Conservation (phyloP, 2,888 invertebrate genomes). For the Tipula vernalis region DNA sequence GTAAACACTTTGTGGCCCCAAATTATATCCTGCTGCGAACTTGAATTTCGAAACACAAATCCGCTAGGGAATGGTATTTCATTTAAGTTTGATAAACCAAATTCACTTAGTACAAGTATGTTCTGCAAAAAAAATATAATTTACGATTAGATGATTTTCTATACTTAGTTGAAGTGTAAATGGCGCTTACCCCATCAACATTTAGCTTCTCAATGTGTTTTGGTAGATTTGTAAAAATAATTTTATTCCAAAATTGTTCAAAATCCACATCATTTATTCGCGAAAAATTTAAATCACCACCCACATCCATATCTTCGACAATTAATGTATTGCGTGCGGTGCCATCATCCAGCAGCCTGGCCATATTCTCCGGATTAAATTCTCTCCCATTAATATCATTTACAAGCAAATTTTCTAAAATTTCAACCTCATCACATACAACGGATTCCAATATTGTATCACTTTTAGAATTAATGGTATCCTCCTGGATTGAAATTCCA, state of each 20-base stretch:
- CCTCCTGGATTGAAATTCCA: not conserved
- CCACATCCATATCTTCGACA: slow-evolving; percentile 17
- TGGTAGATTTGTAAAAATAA: slow-evolving; percentile 36
- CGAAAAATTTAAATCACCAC: slow-evolving; percentile 26
- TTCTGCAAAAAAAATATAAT: slow-evolving; percentile 28
- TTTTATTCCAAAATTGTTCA: slow-evolving; percentile 30
- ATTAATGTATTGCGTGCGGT: not conserved
- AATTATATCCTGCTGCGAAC: not conserved
- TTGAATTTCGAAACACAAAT: slow-evolving; percentile 22
- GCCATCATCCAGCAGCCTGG: not conserved
- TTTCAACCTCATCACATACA: not conserved
- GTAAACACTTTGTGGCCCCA: not conserved
- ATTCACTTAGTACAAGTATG: slow-evolving; percentile 28
- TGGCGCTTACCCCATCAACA: slow-evolving; percentile 37
- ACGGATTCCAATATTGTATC: not conserved
- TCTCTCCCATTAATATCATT: not conserved
- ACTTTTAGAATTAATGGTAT: not conserved
- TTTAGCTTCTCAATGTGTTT: slow-evolving; percentile 31
- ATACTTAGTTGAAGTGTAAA: no score
- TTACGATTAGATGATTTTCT: not conserved
- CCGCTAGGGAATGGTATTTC: slow-evolving; percentile 39
- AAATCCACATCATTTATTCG: slow-evolving; percentile 39
- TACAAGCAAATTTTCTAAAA: not conserved
- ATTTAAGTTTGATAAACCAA: slow-evolving; percentile 35
- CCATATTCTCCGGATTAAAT: not conserved